phyloP scores from a whole-genome alignment of 2,113 vertebrate genomes.

The Hyla sarda region DNA sequence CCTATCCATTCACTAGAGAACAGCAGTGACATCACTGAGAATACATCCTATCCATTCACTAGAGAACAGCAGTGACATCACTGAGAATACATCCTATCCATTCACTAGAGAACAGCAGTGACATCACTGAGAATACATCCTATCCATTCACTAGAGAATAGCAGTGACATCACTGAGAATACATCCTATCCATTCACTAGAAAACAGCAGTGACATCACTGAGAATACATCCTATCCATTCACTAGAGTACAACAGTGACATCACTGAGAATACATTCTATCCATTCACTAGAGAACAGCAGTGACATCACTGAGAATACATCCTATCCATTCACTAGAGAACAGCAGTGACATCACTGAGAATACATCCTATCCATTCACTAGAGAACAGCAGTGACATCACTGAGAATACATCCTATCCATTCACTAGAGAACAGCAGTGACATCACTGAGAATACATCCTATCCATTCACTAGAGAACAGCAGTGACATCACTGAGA shows the following conservation, averaged over 20 bases:
- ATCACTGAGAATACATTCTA: background rate
- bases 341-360: background rate
- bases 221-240: background rate
- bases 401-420: background rate
- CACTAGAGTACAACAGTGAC: background rate
- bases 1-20: background rate
- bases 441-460: no score
- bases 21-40: background rate
- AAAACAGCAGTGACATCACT: background rate
- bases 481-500: no score
- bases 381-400: constrained; percentile 7
- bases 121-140: background rate
- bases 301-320: background rate
- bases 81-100: background rate
- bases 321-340: background rate
- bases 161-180: background rate
- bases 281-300: background rate
- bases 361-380: background rate
- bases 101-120: background rate
- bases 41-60: background rate
- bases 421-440: no score
- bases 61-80: background rate
- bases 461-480: no score
- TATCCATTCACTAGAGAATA: background rate
- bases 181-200: background rate